Evolutionary conservation across 2,797 vertebrate species (phyloP).

Genomic region (Clarias laeviceps): DNA sequence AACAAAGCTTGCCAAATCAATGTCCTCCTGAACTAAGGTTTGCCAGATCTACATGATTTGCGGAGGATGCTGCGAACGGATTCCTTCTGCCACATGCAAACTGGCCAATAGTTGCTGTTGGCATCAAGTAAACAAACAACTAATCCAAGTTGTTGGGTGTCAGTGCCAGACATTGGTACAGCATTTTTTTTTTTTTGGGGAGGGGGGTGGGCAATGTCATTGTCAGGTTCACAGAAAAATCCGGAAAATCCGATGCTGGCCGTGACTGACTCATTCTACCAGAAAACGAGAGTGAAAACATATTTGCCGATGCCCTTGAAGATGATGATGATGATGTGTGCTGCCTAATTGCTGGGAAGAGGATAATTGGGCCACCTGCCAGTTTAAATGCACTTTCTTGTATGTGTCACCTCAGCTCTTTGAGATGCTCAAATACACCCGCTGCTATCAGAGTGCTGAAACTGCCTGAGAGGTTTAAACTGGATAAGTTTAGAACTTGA

Average conservation of each 20-base stretch:
- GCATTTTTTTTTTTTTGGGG: neutral
- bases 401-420: conserved; percentile 55
- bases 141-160: conserved; percentile 43
- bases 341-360: conserved; percentile 62
- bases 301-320: conserved; percentile 59
- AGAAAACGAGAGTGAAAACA: conserved; percentile 58
- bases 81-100: conserved; percentile 61
- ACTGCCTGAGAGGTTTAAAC: conserved; percentile 38
- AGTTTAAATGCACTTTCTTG: conserved; percentile 58
- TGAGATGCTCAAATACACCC: conserved; percentile 56
- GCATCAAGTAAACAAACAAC: conserved; percentile 54
- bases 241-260: conserved; percentile 47
- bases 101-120: conserved; percentile 52
- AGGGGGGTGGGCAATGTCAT: conserved; percentile 39
- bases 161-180: conserved; percentile 47
- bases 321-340: conserved; percentile 56
- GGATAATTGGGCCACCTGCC: conserved; percentile 62
- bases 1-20: conserved; percentile 45
- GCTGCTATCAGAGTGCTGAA: conserved; percentile 48
- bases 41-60: conserved; percentile 56
- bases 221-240: conserved; percentile 51
- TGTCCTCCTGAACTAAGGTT: conserved; percentile 50
- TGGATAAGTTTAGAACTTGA: conserved; percentile 29
- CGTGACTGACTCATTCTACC: conserved; percentile 52
- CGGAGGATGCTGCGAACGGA: conserved; percentile 52